These are phyloP conservation scores for Gymnosoma rotundatum DNA, from an alignment of 2,888 invertebrate genomes.

Conservation along the genomic window DNA sequence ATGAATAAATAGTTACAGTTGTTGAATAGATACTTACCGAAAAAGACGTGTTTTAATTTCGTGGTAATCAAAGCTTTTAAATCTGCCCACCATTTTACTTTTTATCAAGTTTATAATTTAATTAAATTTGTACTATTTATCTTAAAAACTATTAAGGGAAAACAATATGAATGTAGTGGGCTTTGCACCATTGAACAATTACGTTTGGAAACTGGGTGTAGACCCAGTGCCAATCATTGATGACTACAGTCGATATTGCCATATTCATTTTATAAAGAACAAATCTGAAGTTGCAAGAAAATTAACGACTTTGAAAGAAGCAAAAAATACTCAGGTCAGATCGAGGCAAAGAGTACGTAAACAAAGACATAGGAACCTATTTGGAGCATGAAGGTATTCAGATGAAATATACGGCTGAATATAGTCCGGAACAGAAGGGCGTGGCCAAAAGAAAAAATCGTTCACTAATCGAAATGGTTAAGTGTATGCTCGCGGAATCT, in stretches of 20 bases:
- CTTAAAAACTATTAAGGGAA: no score
- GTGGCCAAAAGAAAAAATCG: constrained; percentile 33
- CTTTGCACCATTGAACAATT: no score
- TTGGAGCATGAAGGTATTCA: constrained; percentile 6
- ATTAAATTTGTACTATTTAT: no score
- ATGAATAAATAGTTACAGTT: no score
- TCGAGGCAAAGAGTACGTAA: not conserved
- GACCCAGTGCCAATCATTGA: constrained; percentile 31
- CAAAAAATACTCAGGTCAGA: constrained; percentile 33
- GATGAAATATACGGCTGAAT: constrained; percentile 27
- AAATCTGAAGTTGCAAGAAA: constrained; percentile 8
- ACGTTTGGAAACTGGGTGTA: constrained; percentile 5
- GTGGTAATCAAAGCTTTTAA: no score
- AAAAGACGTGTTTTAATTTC: no score
- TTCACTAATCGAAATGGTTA: constrained; percentile 23
- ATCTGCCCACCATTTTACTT: no score
- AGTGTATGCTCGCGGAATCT: not conserved
- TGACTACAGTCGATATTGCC: constrained; percentile 28
- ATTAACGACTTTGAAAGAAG: constrained; percentile 4
- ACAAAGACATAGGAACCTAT: no score
- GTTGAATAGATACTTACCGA: no score
- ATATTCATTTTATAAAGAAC: constrained; percentile 28
- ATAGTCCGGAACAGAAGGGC: constrained; percentile 27
- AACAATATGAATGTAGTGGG: no score
- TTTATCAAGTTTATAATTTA: no score